Percentiles rank a stretch among this genome's conserved stretches.
These are phyloP conservation scores for Blastomussa wellsi DNA, from an alignment of 92 coral and sea anemone species.

Conservation along the genomic window DNA sequence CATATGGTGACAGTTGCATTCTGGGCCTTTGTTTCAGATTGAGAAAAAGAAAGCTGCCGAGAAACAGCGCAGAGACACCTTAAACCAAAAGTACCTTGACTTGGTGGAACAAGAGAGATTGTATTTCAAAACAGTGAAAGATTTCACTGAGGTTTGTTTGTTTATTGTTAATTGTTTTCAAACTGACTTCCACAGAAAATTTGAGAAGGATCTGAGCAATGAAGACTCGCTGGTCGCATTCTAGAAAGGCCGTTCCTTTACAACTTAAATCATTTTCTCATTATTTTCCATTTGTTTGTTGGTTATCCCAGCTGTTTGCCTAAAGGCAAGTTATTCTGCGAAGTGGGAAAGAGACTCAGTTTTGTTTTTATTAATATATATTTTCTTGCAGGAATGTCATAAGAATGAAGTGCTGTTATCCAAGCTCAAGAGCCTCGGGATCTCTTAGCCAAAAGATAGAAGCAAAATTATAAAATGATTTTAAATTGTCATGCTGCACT, in stretches of 20 bases:
- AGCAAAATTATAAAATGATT: background rate
- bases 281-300: too few relatives aligned
- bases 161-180: background rate
- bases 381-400: conserved; percentile 83
- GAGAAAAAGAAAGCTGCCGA: conserved; percentile 87
- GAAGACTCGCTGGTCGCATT: too few relatives aligned
- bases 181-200: background rate
- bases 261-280: too few relatives aligned
- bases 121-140: conserved; percentile 95
- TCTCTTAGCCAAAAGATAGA: conserved; percentile 8
- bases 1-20: background rate
- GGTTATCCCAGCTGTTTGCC: too few relatives aligned
- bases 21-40: conserved; percentile 50
- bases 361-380: too few relatives aligned
- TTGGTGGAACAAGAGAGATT: conserved; percentile 92
- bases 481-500: background rate
- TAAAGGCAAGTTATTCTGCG: too few relatives aligned
- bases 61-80: conserved; percentile 86
- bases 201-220: too few relatives aligned
- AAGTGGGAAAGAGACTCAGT: too few relatives aligned
- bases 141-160: conserved; percentile 86
- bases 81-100: conserved; percentile 88
- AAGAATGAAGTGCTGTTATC: conserved; percentile 94
- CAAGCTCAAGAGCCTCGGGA: conserved; percentile 71
- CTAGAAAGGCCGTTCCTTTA: background rate